Evolutionary conservation across 2,888 invertebrate species (phyloP).

Genomic region (Drosophila melanosoma): DNA sequence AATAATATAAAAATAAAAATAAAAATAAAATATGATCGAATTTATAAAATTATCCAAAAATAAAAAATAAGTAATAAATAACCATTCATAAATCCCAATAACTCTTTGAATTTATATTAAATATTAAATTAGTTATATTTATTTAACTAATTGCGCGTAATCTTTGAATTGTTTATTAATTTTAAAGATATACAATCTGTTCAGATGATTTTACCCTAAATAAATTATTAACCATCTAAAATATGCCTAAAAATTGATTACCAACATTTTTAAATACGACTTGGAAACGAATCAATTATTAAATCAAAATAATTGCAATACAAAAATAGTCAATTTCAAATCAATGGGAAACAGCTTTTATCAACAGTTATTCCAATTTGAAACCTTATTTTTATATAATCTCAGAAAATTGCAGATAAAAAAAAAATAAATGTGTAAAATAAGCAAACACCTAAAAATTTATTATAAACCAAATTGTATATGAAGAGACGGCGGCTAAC

Average conservation of each 20-base stretch:
- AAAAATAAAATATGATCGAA: neutral
- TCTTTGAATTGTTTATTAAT: neutral
- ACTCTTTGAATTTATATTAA: neutral
- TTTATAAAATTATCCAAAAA: neutral
- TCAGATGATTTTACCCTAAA: neutral
- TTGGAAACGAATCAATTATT: neutral
- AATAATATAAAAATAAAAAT: neutral
- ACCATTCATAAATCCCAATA: neutral
- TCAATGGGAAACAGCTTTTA: neutral
- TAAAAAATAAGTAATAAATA: neutral
- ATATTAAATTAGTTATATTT: neutral
- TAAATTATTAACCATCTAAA: neutral
- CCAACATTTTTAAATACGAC: neutral
- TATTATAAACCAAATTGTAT: neutral
- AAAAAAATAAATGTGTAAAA: slow-evolving; percentile 5
- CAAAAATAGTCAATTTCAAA: neutral
- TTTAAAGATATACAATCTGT: neutral
- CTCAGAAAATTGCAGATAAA: slow-evolving; percentile 2
- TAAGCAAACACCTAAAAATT: slow-evolving; percentile 9
- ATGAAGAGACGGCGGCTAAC: slow-evolving; percentile 13
- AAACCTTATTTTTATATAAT: slow-evolving; percentile 2
- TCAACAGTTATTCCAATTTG: slow-evolving; percentile 1
- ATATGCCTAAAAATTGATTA: neutral
- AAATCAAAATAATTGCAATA: neutral
- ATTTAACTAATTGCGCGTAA: neutral